These are phyloP conservation scores for Sebastes ruberrimus DNA, from an alignment of 2,797 vertebrate species.

Conservation along the genomic window DNA sequence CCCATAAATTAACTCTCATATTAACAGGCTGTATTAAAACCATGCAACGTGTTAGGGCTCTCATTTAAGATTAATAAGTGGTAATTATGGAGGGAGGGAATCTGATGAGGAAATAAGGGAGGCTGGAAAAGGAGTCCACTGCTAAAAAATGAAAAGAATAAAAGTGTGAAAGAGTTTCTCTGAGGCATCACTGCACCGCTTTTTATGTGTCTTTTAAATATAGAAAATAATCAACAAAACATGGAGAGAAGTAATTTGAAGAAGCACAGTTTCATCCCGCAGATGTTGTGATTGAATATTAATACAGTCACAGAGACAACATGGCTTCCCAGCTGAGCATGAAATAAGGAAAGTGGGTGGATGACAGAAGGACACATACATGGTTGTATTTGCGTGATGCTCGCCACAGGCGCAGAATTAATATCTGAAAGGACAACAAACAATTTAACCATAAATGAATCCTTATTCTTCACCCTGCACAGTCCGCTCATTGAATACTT, in stretches of 20 bases:
- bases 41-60: conserved; percentile 94
- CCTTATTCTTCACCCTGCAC: conserved; percentile 5
- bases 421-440: conserved; percentile 33
- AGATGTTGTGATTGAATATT: conserved; percentile 38
- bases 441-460: conserved; percentile 28
- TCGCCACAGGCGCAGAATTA: conserved; percentile 8
- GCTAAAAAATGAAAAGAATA: neutral
- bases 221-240: conserved; percentile 15
- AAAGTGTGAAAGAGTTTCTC: neutral
- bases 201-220: neutral
- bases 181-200: neutral
- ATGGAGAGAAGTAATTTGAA: neutral
- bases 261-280: neutral
- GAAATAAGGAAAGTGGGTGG: conserved; percentile 31
- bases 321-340: conserved; percentile 44
- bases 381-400: neutral
- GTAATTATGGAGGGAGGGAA: conserved; percentile 90
- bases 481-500: conserved; percentile 20
- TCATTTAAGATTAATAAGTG: conserved; percentile 99
- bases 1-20: conserved; percentile 85
- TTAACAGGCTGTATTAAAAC: conserved; percentile 98
- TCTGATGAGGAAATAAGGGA: conserved; percentile 65
- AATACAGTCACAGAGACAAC: conserved; percentile 26
- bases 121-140: conserved; percentile 47
- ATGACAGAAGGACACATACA: conserved; percentile 20